Percentiles rank a stretch among this genome's conserved stretches.
Evolutionary conservation across 2,888 invertebrate genomes (phyloP).

Genomic region (Conus canariensis): DNA sequence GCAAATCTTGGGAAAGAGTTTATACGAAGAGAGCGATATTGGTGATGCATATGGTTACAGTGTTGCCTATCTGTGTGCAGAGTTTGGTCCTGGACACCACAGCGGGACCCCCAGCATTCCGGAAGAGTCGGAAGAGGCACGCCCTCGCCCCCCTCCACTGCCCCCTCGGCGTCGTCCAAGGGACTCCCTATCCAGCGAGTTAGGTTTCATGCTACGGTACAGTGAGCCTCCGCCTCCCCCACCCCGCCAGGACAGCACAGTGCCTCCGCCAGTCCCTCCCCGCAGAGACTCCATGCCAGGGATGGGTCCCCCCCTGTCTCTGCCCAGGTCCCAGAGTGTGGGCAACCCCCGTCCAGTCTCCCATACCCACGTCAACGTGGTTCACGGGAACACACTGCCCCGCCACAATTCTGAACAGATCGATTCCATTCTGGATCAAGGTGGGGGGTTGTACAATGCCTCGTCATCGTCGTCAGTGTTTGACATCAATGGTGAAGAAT

Average conservation of each 20-base stretch:
- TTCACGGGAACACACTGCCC: conserved; percentile 51
- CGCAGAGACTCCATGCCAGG: conserved; percentile 77
- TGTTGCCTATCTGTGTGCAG: background rate
- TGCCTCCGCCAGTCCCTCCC: conserved; percentile 84
- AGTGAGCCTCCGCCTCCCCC: conserved; percentile 84
- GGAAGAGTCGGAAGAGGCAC: conserved; percentile 52
- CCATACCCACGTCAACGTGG: too few species aligned
- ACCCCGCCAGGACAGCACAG: conserved; percentile 83
- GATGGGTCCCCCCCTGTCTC: conserved; percentile 42
- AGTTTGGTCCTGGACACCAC: conserved; percentile 13
- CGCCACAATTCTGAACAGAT: conserved; percentile 65
- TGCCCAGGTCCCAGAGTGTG: conserved; percentile 64
- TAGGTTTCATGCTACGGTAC: conserved; percentile 78
- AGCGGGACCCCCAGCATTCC: conserved; percentile 39
- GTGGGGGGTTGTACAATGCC: background rate
- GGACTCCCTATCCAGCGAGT: conserved; percentile 36
- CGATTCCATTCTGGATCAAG: conserved; percentile 40
- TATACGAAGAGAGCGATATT: too few species aligned
- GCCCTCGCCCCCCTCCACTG: conserved; percentile 66
- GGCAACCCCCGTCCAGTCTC: conserved; percentile 54
- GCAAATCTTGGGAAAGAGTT: too few species aligned
- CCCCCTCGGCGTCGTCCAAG: conserved; percentile 77
- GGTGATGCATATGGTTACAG: too few species aligned
- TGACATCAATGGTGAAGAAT: conserved; percentile 61
- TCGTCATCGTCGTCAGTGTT: conserved; percentile 53